Evolutionary conservation across 2,888 invertebrate species (phyloP).

Genomic region (Lochmaea capreae): DNA sequence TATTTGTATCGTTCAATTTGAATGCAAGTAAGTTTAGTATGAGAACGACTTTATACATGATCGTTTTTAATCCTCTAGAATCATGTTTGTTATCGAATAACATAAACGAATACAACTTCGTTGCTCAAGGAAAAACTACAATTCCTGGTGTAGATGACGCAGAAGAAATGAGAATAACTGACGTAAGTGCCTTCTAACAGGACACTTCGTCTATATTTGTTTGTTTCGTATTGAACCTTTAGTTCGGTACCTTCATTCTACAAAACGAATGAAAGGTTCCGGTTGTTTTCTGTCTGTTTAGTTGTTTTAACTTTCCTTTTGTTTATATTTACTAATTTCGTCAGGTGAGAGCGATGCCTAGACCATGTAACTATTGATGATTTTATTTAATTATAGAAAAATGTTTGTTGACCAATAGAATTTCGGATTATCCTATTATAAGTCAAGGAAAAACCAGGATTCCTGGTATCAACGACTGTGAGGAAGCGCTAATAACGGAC

Average conservation of each 20-base stretch:
- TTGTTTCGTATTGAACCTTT: conserved; percentile 14
- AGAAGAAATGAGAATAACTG: conserved; percentile 90
- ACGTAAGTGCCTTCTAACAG: conserved; percentile 75
- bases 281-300: conserved; percentile 7
- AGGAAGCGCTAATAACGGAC: conserved; percentile 87
- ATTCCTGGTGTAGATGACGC: conserved; percentile 97
- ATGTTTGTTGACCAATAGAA: conserved; percentile 85
- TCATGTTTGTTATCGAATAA: conserved; percentile 86
- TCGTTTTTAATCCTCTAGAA: conserved; percentile 67
- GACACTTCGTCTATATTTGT: conserved; percentile 28
- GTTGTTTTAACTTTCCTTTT: conserved; percentile 16
- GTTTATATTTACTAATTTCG: conserved; percentile 19
- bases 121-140: conserved; percentile 96
- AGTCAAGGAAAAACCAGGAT: conserved; percentile 95
- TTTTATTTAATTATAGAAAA: conserved; percentile 73
- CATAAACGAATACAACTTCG: conserved; percentile 94
- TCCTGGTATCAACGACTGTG: conserved; percentile 93
- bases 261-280: not conserved
- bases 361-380: conserved; percentile 9
- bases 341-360: conserved; percentile 38
- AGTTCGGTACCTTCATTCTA: not conserved
- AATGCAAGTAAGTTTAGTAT: not conserved
- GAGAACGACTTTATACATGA: conserved; percentile 29
- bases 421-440: conserved; percentile 90
- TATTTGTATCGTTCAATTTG: not conserved